Evolutionary conservation across 2,797 vertebrate species (phyloP).

Genomic region (Melanotaenia pygmaea): DNA sequence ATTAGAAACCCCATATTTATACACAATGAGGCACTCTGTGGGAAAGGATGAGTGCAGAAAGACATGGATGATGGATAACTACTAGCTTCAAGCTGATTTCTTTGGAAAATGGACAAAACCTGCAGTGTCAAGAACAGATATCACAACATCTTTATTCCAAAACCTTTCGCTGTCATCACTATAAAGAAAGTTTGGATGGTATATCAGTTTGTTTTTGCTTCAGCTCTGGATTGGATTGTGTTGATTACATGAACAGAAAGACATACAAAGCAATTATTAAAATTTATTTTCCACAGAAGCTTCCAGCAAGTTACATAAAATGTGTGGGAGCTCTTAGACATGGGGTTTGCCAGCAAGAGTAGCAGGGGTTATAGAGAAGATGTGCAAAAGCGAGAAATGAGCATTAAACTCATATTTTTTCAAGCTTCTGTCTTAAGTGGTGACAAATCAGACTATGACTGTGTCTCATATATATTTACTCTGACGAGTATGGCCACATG

Average conservation of each 20-base stretch:
- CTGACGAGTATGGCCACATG: neutral
- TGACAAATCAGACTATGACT: neutral
- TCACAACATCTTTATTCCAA: neutral
- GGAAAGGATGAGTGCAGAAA: slow-evolving; percentile 27
- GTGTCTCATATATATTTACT: neutral
- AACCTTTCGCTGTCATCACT: neutral
- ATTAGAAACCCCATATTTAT: slow-evolving; percentile 30
- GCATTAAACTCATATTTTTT: neutral
- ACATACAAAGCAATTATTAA: neutral
- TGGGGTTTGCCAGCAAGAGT: slow-evolving; percentile 26
- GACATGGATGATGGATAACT: slow-evolving; percentile 39
- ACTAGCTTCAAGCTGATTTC: slow-evolving; percentile 12
- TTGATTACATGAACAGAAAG: slow-evolving; percentile 15
- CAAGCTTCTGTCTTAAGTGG: neutral
- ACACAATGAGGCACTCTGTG: slow-evolving; percentile 26
- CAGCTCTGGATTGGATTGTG: neutral
- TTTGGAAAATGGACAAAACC: neutral
- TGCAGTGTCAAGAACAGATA: neutral
- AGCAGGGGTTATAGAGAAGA: slow-evolving; percentile 14
- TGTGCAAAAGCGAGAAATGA: neutral
- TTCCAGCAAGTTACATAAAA: slow-evolving; percentile 28
- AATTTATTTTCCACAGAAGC: slow-evolving; percentile 17
- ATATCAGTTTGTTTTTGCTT: neutral
- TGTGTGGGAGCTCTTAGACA: neutral
- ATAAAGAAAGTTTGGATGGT: neutral